phyloP scores from a whole-genome alignment of 2,797 vertebrate genomes.

The Lagocephalus sceleratus region DNA sequence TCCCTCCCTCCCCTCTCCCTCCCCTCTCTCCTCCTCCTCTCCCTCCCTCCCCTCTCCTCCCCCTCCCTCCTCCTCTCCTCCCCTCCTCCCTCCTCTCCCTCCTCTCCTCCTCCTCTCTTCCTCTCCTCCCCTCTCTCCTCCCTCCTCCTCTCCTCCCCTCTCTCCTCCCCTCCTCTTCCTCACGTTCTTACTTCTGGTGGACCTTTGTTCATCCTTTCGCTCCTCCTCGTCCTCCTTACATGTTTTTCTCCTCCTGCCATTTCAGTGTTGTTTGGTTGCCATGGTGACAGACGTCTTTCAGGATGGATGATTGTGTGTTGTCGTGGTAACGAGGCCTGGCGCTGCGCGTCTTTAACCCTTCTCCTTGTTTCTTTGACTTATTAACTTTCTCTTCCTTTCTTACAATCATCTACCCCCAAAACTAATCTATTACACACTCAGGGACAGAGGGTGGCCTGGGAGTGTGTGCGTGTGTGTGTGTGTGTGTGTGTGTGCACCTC shows the following conservation, averaged over 20 bases:
- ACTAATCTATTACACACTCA: too few relatives aligned
- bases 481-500: slow-evolving; percentile 72
- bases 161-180: too few relatives aligned
- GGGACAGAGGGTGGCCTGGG: too few relatives aligned
- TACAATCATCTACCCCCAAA: slow-evolving; percentile 13
- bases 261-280: slow-evolving; percentile 20
- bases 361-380: slow-evolving; percentile 24
- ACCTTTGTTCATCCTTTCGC: not conserved
- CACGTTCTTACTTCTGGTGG: not conserved
- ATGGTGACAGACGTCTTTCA: slow-evolving; percentile 18
- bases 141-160: not conserved
- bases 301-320: slow-evolving; percentile 19
- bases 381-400: slow-evolving; percentile 35
- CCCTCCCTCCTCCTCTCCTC: slow-evolving; percentile 17
- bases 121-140: not conserved
- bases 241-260: not conserved
- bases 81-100: slow-evolving; percentile 11
- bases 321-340: slow-evolving; percentile 39
- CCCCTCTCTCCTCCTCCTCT: not conserved
- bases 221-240: not conserved
- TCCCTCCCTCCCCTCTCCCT: not conserved
- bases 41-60: not conserved
- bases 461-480: slow-evolving; percentile 11
- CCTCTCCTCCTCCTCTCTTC: not conserved
- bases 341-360: slow-evolving; percentile 32